Evolutionary conservation across 2,888 invertebrate species (phyloP).

Genomic region (Seladonia tumulorum): DNA sequence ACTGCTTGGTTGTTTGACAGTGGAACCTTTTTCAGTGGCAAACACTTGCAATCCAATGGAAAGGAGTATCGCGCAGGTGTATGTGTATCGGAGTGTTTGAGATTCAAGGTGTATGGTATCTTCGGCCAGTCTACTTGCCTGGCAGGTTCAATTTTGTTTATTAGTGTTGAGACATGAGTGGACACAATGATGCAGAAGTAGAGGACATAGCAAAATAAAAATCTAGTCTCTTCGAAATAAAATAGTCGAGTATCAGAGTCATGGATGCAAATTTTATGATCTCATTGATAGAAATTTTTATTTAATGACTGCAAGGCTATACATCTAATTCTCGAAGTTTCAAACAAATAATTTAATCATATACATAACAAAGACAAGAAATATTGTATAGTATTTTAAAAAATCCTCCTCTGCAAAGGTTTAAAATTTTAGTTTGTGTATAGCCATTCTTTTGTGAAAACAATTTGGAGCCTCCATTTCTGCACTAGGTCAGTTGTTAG

Average conservation of each 20-base stretch:
- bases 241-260: neutral
- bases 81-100: constrained; percentile 40
- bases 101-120: constrained; percentile 71
- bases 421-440: neutral
- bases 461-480: constrained; percentile 25
- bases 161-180: neutral
- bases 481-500: constrained; percentile 8
- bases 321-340: no score
- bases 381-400: neutral
- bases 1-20: constrained; percentile 31
- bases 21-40: constrained; percentile 27
- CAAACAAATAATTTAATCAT: no score
- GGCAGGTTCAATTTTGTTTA: constrained; percentile 37
- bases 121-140: constrained; percentile 73
- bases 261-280: no score
- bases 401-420: neutral
- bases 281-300: neutral
- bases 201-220: neutral
- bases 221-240: neutral
- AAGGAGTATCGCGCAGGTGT: constrained; percentile 34
- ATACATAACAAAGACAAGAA: no score
- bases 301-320: no score
- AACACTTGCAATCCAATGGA: constrained; percentile 52
- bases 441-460: neutral
- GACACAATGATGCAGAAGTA: constrained; percentile 34